Conservation (phyloP, 2,888 invertebrate genomes). For the Aporophyla lueneburgensis region DNA sequence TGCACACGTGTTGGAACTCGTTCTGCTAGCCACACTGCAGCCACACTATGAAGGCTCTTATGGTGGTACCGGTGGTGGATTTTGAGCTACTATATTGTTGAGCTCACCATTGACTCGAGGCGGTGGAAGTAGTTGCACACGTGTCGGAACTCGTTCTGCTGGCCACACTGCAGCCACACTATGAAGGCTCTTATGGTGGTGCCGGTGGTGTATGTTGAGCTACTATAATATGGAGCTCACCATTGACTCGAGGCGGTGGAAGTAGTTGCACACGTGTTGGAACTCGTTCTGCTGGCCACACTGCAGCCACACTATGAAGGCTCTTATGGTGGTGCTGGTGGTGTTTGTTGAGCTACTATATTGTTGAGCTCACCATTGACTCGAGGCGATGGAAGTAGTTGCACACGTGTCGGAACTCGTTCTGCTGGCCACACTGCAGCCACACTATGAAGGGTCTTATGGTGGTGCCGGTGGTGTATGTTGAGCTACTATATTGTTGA, state of each 20-base stretch:
- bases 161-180: conserved; percentile 81
- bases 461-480: conserved; percentile 76
- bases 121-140: conserved; percentile 81
- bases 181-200: conserved; percentile 80
- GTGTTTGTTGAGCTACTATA: conserved; percentile 75
- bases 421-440: conserved; percentile 78
- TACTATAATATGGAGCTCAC: conserved; percentile 70
- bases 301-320: conserved; percentile 81
- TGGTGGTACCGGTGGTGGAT: conserved; percentile 75
- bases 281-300: conserved; percentile 79
- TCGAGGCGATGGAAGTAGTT: conserved; percentile 80
- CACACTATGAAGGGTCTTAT: conserved; percentile 80
- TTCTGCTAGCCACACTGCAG: conserved; percentile 78
- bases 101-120: conserved; percentile 77
- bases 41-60: conserved; percentile 82
- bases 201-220: conserved; percentile 72
- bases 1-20: conserved; percentile 78
- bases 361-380: conserved; percentile 71
- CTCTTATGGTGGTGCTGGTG: conserved; percentile 75
- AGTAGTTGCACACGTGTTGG: conserved; percentile 79
- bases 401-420: conserved; percentile 78
- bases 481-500: no score
- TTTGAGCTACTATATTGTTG: no score
- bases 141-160: conserved; percentile 75
- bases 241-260: conserved; percentile 76